Percentiles rank a stretch among this genome's conserved stretches.
Conservation (phyloP, 2,888 invertebrate species). For the Ariolimax columbianus region DNA sequence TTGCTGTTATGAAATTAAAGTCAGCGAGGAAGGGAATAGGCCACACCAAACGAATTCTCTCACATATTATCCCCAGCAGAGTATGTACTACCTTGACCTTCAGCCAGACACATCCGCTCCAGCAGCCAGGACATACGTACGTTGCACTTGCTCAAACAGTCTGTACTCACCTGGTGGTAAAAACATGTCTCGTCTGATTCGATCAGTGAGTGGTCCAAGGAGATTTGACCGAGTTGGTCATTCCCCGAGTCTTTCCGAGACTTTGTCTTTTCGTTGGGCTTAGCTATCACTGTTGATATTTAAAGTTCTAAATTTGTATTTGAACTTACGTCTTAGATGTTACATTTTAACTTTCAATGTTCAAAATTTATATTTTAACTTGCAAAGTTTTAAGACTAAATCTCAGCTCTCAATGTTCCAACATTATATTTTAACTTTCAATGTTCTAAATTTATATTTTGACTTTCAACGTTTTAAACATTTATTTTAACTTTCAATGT, state of each 20-base stretch:
- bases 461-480: too few relatives aligned
- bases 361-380: not conserved
- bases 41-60: too few relatives aligned
- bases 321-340: too few relatives aligned
- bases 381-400: not conserved
- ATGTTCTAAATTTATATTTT: too few relatives aligned
- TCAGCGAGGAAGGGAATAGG: too few relatives aligned
- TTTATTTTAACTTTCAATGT: too few relatives aligned
- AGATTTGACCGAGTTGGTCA: not conserved
- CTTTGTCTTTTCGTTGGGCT: constrained; percentile 40
- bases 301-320: not conserved
- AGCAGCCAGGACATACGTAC: not conserved
- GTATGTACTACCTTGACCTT: too few relatives aligned
- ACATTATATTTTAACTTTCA: not conserved
- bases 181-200: constrained; percentile 57
- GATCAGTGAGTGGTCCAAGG: constrained; percentile 33
- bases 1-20: too few relatives aligned
- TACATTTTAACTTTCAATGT: not conserved
- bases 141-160: not conserved
- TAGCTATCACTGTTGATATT: constrained; percentile 14
- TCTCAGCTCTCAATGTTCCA: not conserved
- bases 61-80: too few relatives aligned
- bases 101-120: too few relatives aligned
- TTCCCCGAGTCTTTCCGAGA: not conserved
- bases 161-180: constrained; percentile 47